phyloP scores from a whole-genome alignment of 1,140 invertebrate genomes.

The Schlechtendalia chinensis region DNA sequence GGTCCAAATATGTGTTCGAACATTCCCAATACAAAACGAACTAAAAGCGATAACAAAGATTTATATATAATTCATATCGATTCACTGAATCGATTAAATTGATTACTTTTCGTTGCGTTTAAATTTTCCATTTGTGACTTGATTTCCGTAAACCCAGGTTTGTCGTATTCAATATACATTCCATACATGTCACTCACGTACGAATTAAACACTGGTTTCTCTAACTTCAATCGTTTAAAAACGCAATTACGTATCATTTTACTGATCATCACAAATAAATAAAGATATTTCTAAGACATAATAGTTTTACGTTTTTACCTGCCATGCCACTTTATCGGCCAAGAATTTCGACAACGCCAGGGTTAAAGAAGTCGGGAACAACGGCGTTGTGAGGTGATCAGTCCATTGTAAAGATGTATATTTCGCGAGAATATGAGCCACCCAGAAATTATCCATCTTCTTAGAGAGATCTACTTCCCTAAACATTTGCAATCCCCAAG shows the following conservation, averaged over 20 bases:
- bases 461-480: conserved; percentile 63
- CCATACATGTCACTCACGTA: conserved; percentile 53
- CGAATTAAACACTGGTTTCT: conserved; percentile 54
- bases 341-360: conserved; percentile 72
- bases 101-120: conserved; percentile 38
- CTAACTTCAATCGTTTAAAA: conserved; percentile 54
- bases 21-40: conserved; percentile 91
- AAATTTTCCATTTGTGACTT: conserved; percentile 36
- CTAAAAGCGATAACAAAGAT: conserved; percentile 56
- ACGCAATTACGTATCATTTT: background rate
- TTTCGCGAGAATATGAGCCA: conserved; percentile 55
- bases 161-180: conserved; percentile 53
- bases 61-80: background rate
- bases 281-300: background rate
- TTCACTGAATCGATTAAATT: background rate
- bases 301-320: conserved; percentile 53
- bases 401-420: conserved; percentile 65
- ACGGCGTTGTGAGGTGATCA: conserved; percentile 69
- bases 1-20: conserved; percentile 82
- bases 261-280: background rate
- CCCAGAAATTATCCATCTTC: conserved; percentile 54
- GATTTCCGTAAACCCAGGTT: conserved; percentile 50
- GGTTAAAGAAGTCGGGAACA: conserved; percentile 69
- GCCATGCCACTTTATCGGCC: conserved; percentile 58
- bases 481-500: conserved; percentile 75